Percentiles rank a stretch among this genome's conserved stretches.
Conservation (phyloP, 2,113 vertebrate species). For the Asarcornis scutulata region DNA sequence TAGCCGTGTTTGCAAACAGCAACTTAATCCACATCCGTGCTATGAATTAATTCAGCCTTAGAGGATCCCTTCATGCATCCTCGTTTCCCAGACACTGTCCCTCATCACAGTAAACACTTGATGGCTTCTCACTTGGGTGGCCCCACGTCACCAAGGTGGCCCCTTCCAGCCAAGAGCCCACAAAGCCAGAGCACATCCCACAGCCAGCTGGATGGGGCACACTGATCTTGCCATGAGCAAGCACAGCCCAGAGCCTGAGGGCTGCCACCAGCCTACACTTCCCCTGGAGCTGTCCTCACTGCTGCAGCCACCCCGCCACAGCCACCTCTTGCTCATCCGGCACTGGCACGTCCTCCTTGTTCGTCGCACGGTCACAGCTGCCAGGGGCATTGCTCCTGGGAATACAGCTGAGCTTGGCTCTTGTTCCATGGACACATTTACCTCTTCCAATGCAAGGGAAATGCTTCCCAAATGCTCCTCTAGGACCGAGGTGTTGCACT, state of each 20-base stretch:
- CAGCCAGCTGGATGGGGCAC: background rate
- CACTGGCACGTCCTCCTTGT: fast-evolving
- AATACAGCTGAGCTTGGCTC: background rate
- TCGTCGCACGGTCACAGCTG: background rate
- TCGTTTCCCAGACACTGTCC: background rate
- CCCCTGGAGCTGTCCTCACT: background rate
- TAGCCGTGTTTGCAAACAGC: background rate
- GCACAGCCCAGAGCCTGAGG: background rate
- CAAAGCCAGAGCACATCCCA: background rate
- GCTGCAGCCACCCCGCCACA: fast-evolving
- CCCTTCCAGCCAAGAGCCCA: background rate
- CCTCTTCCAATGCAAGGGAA: background rate
- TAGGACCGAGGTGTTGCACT: background rate
- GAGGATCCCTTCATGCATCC: background rate
- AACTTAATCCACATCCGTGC: background rate
- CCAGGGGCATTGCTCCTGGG: background rate
- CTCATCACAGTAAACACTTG: fast-evolving
- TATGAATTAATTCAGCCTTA: background rate
- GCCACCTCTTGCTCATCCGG: background rate
- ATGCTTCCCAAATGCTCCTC: background rate
- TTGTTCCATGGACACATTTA: background rate
- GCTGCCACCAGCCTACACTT: fast-evolving
- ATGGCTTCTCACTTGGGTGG: background rate
- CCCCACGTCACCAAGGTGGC: fast-evolving
- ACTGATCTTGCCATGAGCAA: fast-evolving